Percentiles rank a stretch among this genome's conserved stretches.
phyloP scores from a whole-genome alignment of 2,888 invertebrate genomes.

The Biston stratarius region DNA sequence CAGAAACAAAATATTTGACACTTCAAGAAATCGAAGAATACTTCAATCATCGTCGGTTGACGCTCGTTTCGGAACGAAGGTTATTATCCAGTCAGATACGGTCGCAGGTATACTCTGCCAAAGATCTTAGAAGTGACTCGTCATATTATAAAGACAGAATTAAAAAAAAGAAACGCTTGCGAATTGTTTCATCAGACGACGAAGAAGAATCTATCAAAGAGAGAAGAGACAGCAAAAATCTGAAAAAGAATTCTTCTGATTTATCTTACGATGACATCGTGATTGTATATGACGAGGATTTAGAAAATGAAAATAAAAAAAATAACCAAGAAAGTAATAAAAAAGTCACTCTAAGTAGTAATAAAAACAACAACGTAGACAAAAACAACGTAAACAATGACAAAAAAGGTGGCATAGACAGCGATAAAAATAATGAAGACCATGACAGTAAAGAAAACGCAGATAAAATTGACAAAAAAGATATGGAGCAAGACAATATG shows the following conservation, averaged over 20 bases:
- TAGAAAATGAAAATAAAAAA: neutral
- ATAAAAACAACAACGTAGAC: neutral
- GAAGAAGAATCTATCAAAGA: neutral
- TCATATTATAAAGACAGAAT: neutral
- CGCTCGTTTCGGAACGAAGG: constrained; percentile 68
- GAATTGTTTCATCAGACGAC: constrained; percentile 2
- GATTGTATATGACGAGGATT: constrained; percentile 3
- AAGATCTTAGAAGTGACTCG: neutral
- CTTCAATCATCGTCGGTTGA: constrained; percentile 82
- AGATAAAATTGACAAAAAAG: neutral
- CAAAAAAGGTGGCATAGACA: neutral
- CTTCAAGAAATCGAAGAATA: constrained; percentile 90
- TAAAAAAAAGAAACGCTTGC: constrained; percentile 3
- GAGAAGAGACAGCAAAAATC: neutral
- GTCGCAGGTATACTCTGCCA: neutral
- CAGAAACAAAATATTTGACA: constrained; percentile 88
- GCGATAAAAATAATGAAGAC: neutral
- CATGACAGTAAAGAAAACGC: neutral
- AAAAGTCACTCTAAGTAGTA: neutral
- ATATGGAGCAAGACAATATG: neutral
- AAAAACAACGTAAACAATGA: neutral
- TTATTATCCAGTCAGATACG: constrained; percentile 49
- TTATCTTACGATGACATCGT: constrained; percentile 2
- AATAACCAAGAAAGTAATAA: neutral
- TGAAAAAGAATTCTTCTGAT: neutral